Evolutionary conservation across 2,888 invertebrate genomes (phyloP), one percentile per base, ranked within the genome.

Genomic region (Tipula unca): DNA sequence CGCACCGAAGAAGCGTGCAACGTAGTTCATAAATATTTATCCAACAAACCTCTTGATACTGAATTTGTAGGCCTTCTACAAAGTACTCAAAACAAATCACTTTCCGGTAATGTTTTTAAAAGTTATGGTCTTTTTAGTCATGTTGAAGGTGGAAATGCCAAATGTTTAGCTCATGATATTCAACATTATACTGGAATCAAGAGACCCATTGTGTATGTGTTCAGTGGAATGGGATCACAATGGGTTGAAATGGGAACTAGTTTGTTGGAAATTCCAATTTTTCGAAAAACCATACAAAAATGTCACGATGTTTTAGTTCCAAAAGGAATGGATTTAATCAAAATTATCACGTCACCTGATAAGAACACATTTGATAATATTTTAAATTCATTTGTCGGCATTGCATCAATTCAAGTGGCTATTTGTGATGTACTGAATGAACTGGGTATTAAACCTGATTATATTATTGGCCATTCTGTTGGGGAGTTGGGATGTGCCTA

Each of bases 401-500:
- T 96, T 87, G 94, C 95, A 14, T 94, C 95, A 0, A 90, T 92
- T 17, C 92, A 93, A 92, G 94, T 95, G 87, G 93, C 91, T 8
- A 89, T 94, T 39, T 92, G 92, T 54, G 95, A 96, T 89, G 89
- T 95, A 4, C 90, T 96, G 84, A 91, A 90, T 85, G 91, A 90
- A 4, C 89, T 93, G 25, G 94, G 94, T 14, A 91, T 96, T 39
- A 90, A 92, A 85, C 95, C 96, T 10, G 95, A 96, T 90, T 94
- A 94, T 36, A 94, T 96, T 87, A 93, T 96, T 87, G 96, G 99
- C 1, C 98, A 98, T 90, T 98, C 98, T 8, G 96, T 97, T 0
- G 99, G 99, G 29, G 99, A 99, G 90, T 92, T 99, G 5, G 98
- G 97, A 0, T 98, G 99, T 90, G 98, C 96, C 0, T 99, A 99